Conservation (phyloP, 2,888 invertebrate species). For the Dione vanillae region DNA sequence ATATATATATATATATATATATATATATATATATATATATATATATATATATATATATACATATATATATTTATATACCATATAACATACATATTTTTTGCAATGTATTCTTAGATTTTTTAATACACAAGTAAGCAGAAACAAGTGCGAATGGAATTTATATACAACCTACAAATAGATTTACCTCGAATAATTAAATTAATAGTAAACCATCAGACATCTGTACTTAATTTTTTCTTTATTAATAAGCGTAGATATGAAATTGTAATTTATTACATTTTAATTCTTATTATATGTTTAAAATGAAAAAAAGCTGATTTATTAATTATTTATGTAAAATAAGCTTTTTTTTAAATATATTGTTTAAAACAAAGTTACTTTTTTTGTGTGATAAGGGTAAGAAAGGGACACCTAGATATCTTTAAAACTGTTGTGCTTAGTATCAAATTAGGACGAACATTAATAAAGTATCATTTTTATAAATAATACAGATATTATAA, state of each 20-base stretch:
- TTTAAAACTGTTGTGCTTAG: background rate
- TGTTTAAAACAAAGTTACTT: background rate
- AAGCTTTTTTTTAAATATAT: background rate
- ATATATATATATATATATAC: background rate
- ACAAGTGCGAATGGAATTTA: background rate
- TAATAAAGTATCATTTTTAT: no score
- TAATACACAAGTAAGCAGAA: background rate
- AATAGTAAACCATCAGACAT: no score
- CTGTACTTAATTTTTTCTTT: no score
- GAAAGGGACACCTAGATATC: background rate
- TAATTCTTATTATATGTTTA: no score
- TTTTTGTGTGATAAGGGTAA: background rate
- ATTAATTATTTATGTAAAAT: no score
- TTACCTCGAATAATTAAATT: no score
- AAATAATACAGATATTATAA: no score
- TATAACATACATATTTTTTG: background rate
- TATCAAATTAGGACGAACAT: background rate
- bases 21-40: background rate
- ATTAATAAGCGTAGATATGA: no score
- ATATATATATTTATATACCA: slow-evolving; percentile 4
- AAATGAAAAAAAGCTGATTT: no score
- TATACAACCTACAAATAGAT: background rate
- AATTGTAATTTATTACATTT: no score
- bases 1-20: background rate
- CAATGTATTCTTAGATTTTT: background rate